phyloP scores from a whole-genome alignment of 2,113 vertebrate species.

The Barbus barbus region DNA sequence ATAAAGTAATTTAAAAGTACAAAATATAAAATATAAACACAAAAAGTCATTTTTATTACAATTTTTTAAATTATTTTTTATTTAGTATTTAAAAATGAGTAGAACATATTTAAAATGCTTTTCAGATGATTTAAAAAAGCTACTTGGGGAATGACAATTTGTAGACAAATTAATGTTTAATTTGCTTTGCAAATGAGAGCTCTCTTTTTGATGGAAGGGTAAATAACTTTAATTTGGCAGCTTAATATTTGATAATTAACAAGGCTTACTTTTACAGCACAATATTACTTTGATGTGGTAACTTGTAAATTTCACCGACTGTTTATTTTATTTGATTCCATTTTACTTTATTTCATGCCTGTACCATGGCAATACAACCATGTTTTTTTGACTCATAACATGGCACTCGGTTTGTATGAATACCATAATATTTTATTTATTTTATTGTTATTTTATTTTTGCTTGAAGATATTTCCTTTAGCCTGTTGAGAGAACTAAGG shows the following conservation, averaged over 20 bases:
- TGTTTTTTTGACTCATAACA: too few relatives aligned
- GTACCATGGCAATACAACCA: too few relatives aligned
- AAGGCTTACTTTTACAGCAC: slow-evolving; percentile 38
- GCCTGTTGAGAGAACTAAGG: neutral
- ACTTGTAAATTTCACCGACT: neutral
- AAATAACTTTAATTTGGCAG: neutral
- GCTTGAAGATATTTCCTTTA: neutral
- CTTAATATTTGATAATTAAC: neutral
- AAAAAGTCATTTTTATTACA: too few relatives aligned
- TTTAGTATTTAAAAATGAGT: neutral
- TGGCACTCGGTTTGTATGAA: too few relatives aligned
- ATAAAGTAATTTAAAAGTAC: too few relatives aligned
- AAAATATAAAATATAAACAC: too few relatives aligned
- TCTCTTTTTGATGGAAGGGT: neutral
- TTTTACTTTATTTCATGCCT: neutral
- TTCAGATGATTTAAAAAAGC: neutral
- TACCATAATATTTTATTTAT: too few relatives aligned
- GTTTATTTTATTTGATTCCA: neutral
- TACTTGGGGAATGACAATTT: neutral
- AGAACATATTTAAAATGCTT: too few relatives aligned
- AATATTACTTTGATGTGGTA: neutral
- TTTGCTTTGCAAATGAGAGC: neutral
- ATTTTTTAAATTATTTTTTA: too few relatives aligned
- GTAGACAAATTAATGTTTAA: neutral
- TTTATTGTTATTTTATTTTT: neutral